Evolutionary conservation across 2,888 invertebrate species (phyloP).

Genomic region (Drosophila dives): DNA sequence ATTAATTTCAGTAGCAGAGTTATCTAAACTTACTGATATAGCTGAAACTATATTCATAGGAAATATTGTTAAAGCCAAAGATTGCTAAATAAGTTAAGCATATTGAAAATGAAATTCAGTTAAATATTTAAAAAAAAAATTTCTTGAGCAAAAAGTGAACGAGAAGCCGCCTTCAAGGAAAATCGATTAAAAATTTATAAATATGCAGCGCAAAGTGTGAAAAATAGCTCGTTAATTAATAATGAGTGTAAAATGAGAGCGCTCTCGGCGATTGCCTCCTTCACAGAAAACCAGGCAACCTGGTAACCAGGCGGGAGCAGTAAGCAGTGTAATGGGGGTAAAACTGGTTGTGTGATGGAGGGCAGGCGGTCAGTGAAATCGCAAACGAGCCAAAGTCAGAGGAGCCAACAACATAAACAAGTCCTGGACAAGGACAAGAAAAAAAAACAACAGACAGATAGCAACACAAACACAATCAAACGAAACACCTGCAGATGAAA

Average conservation of each 20-base stretch:
- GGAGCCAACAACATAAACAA: conserved; percentile 4
- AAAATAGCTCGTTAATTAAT: conserved; percentile 80
- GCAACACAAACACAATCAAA: conserved; percentile 12
- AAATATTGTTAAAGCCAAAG: not conserved
- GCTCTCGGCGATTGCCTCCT: conserved; percentile 55
- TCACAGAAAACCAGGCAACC: not conserved
- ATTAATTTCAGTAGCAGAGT: not conserved
- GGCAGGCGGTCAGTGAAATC: conserved; percentile 46
- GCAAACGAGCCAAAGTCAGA: conserved; percentile 42
- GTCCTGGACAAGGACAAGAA: conserved; percentile 33
- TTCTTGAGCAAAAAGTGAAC: conserved; percentile 43
- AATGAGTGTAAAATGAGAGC: conserved; percentile 74
- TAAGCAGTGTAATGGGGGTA: not conserved
- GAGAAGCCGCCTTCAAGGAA: conserved; percentile 35
- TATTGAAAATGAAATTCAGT: not conserved
- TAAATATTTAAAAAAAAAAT: not conserved
- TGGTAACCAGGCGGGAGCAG: too few species aligned
- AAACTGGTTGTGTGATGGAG: conserved; percentile 3
- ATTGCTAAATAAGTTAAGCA: not conserved
- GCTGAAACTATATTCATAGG: not conserved
- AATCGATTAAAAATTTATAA: conserved; percentile 78
- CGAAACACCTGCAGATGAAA: conserved; percentile 13
- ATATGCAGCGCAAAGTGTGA: conserved; percentile 65
- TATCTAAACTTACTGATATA: not conserved
- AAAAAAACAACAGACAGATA: conserved; percentile 2